Percentiles rank a stretch among this genome's conserved stretches.
phyloP scores from a whole-genome alignment of 1,140 invertebrate species.

The Neuroterus valhalla region DNA sequence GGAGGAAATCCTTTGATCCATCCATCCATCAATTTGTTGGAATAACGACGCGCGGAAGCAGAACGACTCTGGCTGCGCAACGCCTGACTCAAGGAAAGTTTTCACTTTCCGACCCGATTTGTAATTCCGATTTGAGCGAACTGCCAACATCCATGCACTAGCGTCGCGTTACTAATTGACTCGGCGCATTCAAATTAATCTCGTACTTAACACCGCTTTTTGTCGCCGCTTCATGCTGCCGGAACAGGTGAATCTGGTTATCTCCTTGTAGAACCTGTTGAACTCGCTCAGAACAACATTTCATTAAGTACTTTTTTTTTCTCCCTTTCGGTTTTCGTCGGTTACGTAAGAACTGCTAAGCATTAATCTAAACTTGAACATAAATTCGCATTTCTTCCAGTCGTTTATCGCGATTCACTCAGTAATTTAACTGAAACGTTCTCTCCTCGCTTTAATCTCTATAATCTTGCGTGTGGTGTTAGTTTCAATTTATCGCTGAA shows the following conservation, averaged over 20 bases:
- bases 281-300: constrained; percentile 11
- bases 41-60: constrained; percentile 15
- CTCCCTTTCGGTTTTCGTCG: constrained; percentile 8
- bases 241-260: constrained; percentile 30
- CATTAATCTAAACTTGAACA: constrained; percentile 18
- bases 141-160: constrained; percentile 4
- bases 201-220: constrained; percentile 12
- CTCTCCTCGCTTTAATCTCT: background rate
- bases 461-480: background rate
- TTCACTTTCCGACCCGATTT: constrained; percentile 25
- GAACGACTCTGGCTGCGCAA: constrained; percentile 26
- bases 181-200: constrained; percentile 18
- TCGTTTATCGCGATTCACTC: constrained; percentile 9
- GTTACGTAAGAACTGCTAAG: constrained; percentile 4
- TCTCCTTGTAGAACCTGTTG: constrained; percentile 4
- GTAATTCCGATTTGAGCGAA: constrained; percentile 14
- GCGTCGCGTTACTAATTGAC: background rate
- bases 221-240: constrained; percentile 7
- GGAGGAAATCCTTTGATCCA: background rate
- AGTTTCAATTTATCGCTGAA: constrained; percentile 1
- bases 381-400: constrained; percentile 17
- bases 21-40: constrained; percentile 7
- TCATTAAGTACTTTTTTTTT: constrained; percentile 11
- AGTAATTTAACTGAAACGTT: background rate
- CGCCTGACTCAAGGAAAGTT: constrained; percentile 13